These are phyloP conservation scores for Mobula hypostoma DNA, from an alignment of 2,113 vertebrate genomes.

Conservation along the genomic window DNA sequence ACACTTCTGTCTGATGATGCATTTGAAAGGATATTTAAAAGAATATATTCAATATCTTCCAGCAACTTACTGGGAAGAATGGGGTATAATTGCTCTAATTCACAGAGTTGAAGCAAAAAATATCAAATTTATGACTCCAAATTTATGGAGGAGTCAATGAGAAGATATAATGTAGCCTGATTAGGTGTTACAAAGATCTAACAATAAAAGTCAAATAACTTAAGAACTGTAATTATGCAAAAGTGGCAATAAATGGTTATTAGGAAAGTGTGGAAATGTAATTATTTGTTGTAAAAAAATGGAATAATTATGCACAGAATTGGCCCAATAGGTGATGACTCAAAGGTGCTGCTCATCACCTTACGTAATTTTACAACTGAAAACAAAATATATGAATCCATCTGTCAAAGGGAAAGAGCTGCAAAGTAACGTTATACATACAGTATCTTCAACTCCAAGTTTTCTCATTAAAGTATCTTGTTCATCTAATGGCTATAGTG, in stretches of 20 bases:
- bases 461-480: no score
- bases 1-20: not conserved
- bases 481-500: no score
- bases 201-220: not conserved
- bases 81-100: not conserved
- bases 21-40: not conserved
- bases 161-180: not conserved
- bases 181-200: not conserved
- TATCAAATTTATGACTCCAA: not conserved
- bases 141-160: not conserved
- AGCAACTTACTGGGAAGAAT: not conserved
- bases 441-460: no score
- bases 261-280: not conserved
- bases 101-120: not conserved
- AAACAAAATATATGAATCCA: no score
- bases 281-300: not conserved
- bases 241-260: not conserved
- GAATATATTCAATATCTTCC: not conserved
- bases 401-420: no score
- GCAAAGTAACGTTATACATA: no score
- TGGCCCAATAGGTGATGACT: not conserved
- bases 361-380: no score
- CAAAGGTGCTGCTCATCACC: not conserved
- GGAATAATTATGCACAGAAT: not conserved
- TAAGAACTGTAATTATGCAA: not conserved